Evolutionary conservation across 37 sponge, comb jelly and placozoan genomes (phyloP).

Genomic region (Bolinopsis microptera): DNA sequence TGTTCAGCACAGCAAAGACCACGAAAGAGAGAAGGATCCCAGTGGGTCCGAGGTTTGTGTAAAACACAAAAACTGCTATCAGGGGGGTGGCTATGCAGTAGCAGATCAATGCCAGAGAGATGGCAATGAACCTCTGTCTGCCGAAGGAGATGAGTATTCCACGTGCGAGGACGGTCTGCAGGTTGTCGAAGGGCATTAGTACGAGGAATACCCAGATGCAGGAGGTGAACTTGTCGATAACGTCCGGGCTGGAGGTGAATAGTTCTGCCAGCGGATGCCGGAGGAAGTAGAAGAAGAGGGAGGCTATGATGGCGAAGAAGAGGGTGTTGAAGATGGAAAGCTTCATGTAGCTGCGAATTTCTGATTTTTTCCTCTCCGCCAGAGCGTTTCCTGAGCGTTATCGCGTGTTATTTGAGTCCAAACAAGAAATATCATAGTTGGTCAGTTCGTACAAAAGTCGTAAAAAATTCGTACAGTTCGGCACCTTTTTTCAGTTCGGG

Average conservation of each 20-base stretch:
- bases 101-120: constrained; percentile 15
- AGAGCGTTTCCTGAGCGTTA: constrained; percentile 37
- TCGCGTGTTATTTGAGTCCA: too few relatives aligned
- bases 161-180: constrained; percentile 21
- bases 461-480: too few relatives aligned
- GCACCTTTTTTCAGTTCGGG: too few relatives aligned
- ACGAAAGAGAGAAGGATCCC: background rate
- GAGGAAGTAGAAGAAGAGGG: background rate
- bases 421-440: too few relatives aligned
- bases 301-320: background rate
- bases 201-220: constrained; percentile 11
- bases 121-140: background rate
- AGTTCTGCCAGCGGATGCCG: background rate
- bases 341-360: background rate
- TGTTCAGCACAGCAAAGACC: background rate
- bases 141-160: constrained; percentile 51
- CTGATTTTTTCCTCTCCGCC: background rate
- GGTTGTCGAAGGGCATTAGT: background rate
- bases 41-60: constrained; percentile 7
- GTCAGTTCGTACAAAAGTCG: too few relatives aligned
- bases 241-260: background rate
- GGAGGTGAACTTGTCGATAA: background rate
- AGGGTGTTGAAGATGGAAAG: background rate
- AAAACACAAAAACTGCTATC: background rate
- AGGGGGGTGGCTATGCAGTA: constrained; percentile 16